phyloP scores from a whole-genome alignment of 2,888 invertebrate species.

The Auanema freiburgensis region DNA sequence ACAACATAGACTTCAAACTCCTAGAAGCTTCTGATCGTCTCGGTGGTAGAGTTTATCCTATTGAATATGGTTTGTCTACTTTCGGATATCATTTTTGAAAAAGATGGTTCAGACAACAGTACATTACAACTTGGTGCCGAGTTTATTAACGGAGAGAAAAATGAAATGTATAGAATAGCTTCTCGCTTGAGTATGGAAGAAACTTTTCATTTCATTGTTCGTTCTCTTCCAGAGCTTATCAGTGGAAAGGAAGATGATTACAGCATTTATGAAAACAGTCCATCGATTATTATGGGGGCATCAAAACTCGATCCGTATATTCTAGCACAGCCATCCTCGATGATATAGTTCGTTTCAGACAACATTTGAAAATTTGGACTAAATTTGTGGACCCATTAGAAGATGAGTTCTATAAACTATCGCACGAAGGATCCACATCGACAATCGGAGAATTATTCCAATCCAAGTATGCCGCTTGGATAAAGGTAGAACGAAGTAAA shows the following conservation, averaged over 20 bases:
- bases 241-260: constrained; percentile 10
- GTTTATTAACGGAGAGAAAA: constrained; percentile 54
- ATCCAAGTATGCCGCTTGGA: background rate
- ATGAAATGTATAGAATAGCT: constrained; percentile 52
- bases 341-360: no score
- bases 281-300: constrained; percentile 9
- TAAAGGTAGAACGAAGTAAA: constrained; percentile 8
- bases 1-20: constrained; percentile 26
- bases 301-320: background rate
- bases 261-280: constrained; percentile 6
- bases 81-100: background rate
- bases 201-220: background rate
- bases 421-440: background rate
- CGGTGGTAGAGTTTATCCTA: constrained; percentile 54
- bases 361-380: constrained; percentile 12
- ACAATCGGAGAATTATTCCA: constrained; percentile 11
- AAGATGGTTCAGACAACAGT: constrained; percentile 26
- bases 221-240: background rate
- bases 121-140: constrained; percentile 58
- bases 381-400: constrained; percentile 11
- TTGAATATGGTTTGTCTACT: constrained; percentile 34
- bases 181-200: background rate
- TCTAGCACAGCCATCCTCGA: no score
- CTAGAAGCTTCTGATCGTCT: constrained; percentile 50
- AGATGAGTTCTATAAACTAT: background rate